Evolutionary conservation across 2,888 invertebrate species (phyloP).

Genomic region (Punctoribates punctum): DNA sequence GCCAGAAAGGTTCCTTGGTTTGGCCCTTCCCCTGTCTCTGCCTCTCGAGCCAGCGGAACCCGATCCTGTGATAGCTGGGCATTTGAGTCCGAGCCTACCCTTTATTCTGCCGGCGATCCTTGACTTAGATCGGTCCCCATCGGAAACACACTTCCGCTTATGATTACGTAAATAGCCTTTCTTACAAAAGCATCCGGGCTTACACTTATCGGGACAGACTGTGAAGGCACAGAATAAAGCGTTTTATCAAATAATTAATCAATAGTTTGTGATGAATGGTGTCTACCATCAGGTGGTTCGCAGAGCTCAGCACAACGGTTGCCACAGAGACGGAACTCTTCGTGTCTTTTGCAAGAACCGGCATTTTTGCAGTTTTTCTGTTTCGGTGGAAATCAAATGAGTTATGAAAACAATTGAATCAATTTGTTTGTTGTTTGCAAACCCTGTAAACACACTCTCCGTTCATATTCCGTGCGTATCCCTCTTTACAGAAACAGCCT

Average conservation of each 20-base stretch:
- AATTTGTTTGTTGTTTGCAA: too few species aligned
- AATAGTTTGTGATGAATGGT: not conserved
- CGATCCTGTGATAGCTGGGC: too few species aligned
- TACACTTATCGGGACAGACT: not conserved
- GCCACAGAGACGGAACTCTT: not conserved
- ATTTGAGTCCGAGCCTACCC: too few species aligned
- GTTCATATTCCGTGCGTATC: not conserved
- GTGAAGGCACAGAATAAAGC: too few species aligned
- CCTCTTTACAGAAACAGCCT: not conserved
- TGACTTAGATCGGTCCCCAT: too few species aligned
- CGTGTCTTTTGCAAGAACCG: not conserved
- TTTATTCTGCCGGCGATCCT: not conserved
- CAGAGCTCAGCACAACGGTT: not conserved
- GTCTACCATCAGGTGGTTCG: not conserved
- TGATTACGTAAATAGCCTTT: not conserved
- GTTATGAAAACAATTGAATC: too few species aligned
- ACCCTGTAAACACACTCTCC: not conserved
- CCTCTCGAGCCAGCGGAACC: too few species aligned
- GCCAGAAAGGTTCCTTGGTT: too few species aligned
- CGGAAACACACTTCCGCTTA: not conserved
- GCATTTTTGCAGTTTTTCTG: not conserved
- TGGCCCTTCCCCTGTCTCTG: too few species aligned
- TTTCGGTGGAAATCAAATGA: too few species aligned
- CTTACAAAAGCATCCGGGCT: constrained; percentile 4
- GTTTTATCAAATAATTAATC: too few species aligned